Conservation (phyloP, 1,140 invertebrate species). For the Piezodorus guildinii region DNA sequence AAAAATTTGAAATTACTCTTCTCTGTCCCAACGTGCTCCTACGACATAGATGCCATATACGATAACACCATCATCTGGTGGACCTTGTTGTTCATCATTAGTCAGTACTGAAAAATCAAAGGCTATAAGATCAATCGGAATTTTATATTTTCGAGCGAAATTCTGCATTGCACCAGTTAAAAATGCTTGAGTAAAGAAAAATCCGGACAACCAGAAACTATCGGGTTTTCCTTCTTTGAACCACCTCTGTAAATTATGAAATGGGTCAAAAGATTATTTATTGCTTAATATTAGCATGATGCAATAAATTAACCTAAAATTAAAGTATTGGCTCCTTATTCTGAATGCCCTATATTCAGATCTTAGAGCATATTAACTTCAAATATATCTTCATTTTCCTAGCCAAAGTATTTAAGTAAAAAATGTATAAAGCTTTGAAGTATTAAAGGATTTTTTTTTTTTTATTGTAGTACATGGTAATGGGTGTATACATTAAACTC, state of each 20-base stretch:
- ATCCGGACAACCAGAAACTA: slow-evolving; percentile 86
- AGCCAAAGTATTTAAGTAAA: no score
- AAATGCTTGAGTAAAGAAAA: slow-evolving; percentile 90
- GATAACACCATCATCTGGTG: slow-evolving; percentile 64
- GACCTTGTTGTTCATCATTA: slow-evolving; percentile 30
- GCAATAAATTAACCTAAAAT: no score
- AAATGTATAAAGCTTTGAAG: no score
- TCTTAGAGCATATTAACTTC: no score
- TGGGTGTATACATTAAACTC: no score
- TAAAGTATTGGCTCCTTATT: no score
- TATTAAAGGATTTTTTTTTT: no score
- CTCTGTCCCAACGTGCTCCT: slow-evolving; percentile 69
- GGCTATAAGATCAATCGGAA: slow-evolving; percentile 75
- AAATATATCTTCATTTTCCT: no score
- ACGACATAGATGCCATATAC: slow-evolving; percentile 74
- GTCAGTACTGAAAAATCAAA: slow-evolving; percentile 63
- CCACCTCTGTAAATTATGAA: slow-evolving; percentile 48
- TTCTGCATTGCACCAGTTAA: slow-evolving; percentile 86
- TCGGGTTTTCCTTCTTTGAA: slow-evolving; percentile 60
- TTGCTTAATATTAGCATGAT: no score
- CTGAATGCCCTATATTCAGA: no score
- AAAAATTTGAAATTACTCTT: slow-evolving; percentile 30
- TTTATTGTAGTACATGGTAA: no score
- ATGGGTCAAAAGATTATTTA: no score
- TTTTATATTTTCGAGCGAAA: slow-evolving; percentile 72